Evolutionary conservation across 2,888 invertebrate species (phyloP), one percentile per base, ranked within the genome.

Genomic region (Troglohyphantes excavatus): DNA sequence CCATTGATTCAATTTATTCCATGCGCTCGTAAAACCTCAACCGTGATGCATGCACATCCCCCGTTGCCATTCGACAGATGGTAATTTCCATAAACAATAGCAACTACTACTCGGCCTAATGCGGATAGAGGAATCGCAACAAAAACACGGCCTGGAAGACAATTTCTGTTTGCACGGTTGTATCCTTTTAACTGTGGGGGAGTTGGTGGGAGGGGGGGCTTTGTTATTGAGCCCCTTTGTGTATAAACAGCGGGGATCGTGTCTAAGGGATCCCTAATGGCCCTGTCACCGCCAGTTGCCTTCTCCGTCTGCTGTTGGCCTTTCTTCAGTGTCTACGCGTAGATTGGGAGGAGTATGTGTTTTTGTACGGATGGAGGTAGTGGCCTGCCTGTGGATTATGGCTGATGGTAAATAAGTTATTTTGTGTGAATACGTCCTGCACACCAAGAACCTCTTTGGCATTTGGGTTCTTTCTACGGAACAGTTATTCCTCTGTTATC

Each of bases 241-340:
- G 82, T 17, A 72, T 61, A 72, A 59, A 72, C 72, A 33, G 27
- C 61, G 19, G 82, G 81, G 46, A 26, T 46, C 68, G 53, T 53
- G 68, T 21, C 11, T 11, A 21, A 46, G 29, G 53, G 72, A 29
- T 33, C 70, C 21, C 72, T 82, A 82, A 82, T 82, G 72, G 72
- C 29, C 13, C 82, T 82, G 82, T 82, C 82, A 82, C 3, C n/a
- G 11, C 7, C 82, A 82, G 70, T 6, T 13, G 33, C 33, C 61
- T 21, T 46, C 21, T 29, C 11, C 21, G 17, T 26, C 43, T 46
- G 11, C 33, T 26, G 79, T 26, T 81, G 67, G 67, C 11, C 68
- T 68, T 81, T 81, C 65, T 68, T n/a, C 17, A 13, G 39, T 39
- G 39, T 39, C 39, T 39, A 3, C 9, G 39, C 39, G 13, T 2